A percentile compares a stretch with the other conserved stretches of the same genome.
Evolutionary conservation across 2,113 vertebrate species (phyloP).

Genomic region (Galemys pyrenaicus): DNA sequence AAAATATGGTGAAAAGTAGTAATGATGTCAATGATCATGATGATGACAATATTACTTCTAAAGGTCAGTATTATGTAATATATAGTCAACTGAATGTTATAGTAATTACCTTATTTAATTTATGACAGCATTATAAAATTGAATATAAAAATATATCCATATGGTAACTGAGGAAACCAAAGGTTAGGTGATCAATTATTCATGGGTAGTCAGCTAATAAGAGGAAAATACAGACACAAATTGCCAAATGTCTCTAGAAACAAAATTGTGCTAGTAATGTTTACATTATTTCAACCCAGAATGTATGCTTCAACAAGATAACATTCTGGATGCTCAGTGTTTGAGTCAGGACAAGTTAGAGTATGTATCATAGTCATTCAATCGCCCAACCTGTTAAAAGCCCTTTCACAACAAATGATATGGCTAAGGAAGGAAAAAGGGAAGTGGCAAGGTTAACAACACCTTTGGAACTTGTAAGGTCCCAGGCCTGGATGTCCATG

Average conservation of each 20-base stretch:
- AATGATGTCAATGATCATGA: neutral
- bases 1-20: neutral
- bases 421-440: neutral
- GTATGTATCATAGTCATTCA: neutral
- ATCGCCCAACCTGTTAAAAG: neutral
- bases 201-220: neutral
- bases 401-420: neutral
- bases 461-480: neutral
- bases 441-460: fast-evolving
- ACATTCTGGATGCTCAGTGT: neutral
- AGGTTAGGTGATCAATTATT: neutral
- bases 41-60: neutral
- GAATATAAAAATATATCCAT: neutral
- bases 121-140: neutral
- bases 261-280: neutral
- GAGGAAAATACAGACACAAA: neutral
- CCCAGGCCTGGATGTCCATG: neutral
- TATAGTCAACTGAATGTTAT: neutral
- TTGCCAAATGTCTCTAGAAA: neutral
- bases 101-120: neutral
- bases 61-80: neutral
- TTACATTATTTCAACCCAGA: neutral
- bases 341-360: neutral
- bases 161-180: neutral
- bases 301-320: neutral